Percentiles rank a stretch among this genome's conserved stretches.
Evolutionary conservation across 64 coral and sea anemone genomes (phyloP).

Genomic region (Stichodactyla helianthus): DNA sequence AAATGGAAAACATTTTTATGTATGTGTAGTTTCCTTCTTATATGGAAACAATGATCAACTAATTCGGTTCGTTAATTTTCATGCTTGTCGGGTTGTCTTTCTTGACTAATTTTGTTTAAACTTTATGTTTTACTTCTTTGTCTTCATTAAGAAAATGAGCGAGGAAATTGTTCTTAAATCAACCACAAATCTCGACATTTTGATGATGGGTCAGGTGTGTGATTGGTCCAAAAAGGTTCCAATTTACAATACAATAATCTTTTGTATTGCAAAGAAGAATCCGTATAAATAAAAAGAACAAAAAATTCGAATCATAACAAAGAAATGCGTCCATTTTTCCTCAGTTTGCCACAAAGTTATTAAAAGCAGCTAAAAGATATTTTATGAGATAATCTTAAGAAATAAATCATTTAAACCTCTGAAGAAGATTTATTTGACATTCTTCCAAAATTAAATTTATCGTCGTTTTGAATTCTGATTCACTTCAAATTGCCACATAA

Average conservation of each 20-base stretch:
- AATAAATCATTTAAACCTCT: neutral
- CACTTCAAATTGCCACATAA: neutral
- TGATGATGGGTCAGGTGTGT: neutral
- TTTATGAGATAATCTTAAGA: neutral
- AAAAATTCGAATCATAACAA: too few species aligned
- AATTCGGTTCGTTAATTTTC: neutral
- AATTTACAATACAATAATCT: too few species aligned
- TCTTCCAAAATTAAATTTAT: neutral
- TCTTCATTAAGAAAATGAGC: neutral
- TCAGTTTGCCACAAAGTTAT: too few species aligned
- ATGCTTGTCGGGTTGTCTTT: neutral
- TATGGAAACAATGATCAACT: neutral
- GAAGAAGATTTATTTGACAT: conserved; percentile 1
- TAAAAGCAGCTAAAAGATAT: too few species aligned
- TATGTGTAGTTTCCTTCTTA: neutral
- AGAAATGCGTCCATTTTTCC: too few species aligned
- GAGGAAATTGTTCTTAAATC: neutral
- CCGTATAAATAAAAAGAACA: too few species aligned
- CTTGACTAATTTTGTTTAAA: neutral
- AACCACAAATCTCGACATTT: neutral
- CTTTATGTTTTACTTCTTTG: neutral
- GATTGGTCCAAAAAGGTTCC: neutral
- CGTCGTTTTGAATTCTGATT: neutral
- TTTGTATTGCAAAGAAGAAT: too few species aligned
- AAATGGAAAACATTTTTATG: neutral